A percentile compares a stretch with the other conserved stretches of the same genome.
phyloP scores from a whole-genome alignment of 2,113 vertebrate species.

The Probosciger aterrimus region DNA sequence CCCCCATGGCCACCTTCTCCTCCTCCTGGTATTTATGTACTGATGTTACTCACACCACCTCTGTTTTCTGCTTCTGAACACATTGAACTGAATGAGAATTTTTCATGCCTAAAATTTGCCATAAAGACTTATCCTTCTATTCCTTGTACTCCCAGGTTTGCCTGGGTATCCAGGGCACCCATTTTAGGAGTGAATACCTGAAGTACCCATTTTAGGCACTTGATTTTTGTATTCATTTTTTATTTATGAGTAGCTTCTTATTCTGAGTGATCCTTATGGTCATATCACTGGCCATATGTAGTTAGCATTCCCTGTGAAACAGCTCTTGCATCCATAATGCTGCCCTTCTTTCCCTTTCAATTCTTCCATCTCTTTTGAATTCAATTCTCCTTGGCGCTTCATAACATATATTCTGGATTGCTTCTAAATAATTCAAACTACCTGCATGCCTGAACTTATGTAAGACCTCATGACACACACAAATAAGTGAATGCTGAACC shows the following conservation, averaged over 20 bases:
- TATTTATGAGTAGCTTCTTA: not conserved
- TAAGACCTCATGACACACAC: not conserved
- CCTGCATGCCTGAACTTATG: not conserved
- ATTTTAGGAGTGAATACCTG: not conserved
- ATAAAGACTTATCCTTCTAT: not conserved
- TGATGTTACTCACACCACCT: accelerated
- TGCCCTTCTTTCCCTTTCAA: not conserved
- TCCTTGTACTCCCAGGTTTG: not conserved
- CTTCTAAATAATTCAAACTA: not conserved
- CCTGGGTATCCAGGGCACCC: not conserved
- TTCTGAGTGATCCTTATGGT: not conserved
- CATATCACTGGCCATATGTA: not conserved
- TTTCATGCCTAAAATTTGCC: not conserved
- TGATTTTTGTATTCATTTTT: not conserved
- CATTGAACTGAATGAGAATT: not conserved
- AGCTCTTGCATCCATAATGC: not conserved
- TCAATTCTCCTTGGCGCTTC: not conserved
- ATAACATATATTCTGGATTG: not conserved
- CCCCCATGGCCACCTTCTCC: not conserved
- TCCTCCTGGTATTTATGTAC: not conserved
- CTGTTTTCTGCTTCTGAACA: not conserved
- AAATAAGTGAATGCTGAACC: not conserved
- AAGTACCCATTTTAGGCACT: not conserved
- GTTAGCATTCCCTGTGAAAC: not conserved
- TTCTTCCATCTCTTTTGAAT: not conserved